These are phyloP conservation scores for Nebria brevicollis DNA, from an alignment of 2,888 invertebrate species.

Conservation along the genomic window DNA sequence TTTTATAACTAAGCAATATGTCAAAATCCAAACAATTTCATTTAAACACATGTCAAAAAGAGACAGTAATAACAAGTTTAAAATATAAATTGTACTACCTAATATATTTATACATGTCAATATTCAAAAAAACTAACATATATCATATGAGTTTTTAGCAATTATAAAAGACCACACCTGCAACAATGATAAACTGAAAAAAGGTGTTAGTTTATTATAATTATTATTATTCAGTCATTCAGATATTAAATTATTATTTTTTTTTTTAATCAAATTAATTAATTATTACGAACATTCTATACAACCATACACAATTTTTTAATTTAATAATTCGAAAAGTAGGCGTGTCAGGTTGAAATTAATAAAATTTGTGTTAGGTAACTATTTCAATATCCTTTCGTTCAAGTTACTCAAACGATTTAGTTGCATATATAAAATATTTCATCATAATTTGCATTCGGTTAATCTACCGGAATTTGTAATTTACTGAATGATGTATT, in stretches of 20 bases:
- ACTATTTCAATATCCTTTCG: not conserved
- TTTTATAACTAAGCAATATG: no score
- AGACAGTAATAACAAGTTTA: no score
- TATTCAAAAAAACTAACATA: not conserved
- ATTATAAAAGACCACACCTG: not conserved
- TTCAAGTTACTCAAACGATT: not conserved
- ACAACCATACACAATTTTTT: not conserved
- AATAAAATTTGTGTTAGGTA: not conserved
- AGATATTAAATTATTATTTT: not conserved
- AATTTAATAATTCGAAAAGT: not conserved
- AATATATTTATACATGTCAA: not conserved
- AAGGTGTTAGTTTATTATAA: not conserved
- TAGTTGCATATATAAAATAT: not conserved
- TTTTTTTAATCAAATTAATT: not conserved
- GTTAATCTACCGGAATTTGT: not conserved
- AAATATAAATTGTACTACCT: not conserved
- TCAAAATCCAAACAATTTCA: no score
- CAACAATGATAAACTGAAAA: not conserved
- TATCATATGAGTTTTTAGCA: not conserved
- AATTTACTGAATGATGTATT: not conserved
- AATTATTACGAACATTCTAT: not conserved
- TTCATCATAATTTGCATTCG: not conserved
- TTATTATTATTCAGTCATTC: not conserved
- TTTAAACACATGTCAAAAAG: no score
- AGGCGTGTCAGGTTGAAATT: not conserved